A percentile compares a stretch with the other conserved stretches of the same genome.
Evolutionary conservation across 2,797 vertebrate species (phyloP).

Genomic region (Pristis pectinata): DNA sequence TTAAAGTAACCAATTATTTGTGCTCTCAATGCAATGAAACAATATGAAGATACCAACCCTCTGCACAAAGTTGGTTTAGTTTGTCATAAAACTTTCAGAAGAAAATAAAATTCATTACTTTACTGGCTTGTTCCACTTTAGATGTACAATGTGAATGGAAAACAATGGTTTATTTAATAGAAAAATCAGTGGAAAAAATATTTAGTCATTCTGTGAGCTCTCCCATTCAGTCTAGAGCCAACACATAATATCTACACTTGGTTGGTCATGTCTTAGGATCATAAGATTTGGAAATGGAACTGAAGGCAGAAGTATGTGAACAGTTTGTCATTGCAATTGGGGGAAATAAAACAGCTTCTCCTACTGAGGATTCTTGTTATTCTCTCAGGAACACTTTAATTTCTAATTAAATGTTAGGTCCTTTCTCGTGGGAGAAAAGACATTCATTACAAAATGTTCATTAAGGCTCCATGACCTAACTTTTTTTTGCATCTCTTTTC

Average conservation of each 20-base stretch:
- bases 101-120: constrained; percentile 3
- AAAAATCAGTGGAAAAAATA: background rate
- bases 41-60: background rate
- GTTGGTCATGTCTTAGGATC: constrained; percentile 9
- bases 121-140: background rate
- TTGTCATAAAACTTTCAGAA: background rate
- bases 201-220: background rate
- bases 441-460: constrained; percentile 30
- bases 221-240: background rate
- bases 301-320: constrained; percentile 5
- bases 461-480: constrained; percentile 16
- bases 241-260: background rate
- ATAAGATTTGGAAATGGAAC: constrained; percentile 16
- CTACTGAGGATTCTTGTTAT: constrained; percentile 1
- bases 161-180: background rate
- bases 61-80: background rate
- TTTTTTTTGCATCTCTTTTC: constrained; percentile 32
- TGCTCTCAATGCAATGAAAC: background rate
- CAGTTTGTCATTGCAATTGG: constrained; percentile 30
- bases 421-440: constrained; percentile 20
- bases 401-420: constrained; percentile 8
- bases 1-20: constrained; percentile 1
- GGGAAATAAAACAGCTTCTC: background rate
- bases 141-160: background rate
- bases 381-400: constrained; percentile 5